Percentiles rank a stretch among this genome's conserved stretches.
Evolutionary conservation across 2,888 invertebrate species (phyloP).

Genomic region (Stenodera caucasica): DNA sequence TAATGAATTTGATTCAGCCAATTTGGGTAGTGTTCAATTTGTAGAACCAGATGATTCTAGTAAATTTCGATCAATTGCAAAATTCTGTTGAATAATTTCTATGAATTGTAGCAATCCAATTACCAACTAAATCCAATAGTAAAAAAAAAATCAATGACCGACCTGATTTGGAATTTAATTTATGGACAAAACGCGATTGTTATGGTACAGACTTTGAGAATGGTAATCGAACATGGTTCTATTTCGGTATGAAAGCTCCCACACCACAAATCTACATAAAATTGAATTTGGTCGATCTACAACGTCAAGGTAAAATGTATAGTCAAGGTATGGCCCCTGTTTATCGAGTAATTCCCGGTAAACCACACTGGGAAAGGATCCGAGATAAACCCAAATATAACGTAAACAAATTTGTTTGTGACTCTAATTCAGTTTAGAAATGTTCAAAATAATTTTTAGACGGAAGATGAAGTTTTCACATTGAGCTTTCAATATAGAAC

Average conservation of each 20-base stretch:
- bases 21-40: conserved; percentile 79
- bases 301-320: conserved; percentile 88
- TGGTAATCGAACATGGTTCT: conserved; percentile 90
- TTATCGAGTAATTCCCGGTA: conserved; percentile 72
- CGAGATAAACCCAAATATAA: conserved; percentile 76
- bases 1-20: conserved; percentile 89
- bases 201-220: conserved; percentile 85
- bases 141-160: conserved; percentile 52
- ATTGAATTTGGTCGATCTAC: conserved; percentile 84
- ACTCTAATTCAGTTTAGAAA: too few relatives aligned
- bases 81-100: background rate
- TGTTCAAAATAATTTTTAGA: conserved; percentile 56
- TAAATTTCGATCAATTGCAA: conserved; percentile 47
- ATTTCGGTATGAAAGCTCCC: conserved; percentile 73
- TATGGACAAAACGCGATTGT: conserved; percentile 91
- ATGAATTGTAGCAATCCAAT: conserved; percentile 22
- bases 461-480: conserved; percentile 72
- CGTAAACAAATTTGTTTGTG: too few relatives aligned
- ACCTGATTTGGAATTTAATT: conserved; percentile 79
- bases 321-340: conserved; percentile 90
- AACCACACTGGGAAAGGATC: conserved; percentile 82
- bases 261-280: conserved; percentile 65
- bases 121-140: conserved; percentile 30
- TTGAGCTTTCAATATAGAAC: conserved; percentile 74
- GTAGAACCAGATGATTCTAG: conserved; percentile 64